Base-by-base conservation (phyloP, 2,888 invertebrate species). In the Mythimna ferrago region DNA sequence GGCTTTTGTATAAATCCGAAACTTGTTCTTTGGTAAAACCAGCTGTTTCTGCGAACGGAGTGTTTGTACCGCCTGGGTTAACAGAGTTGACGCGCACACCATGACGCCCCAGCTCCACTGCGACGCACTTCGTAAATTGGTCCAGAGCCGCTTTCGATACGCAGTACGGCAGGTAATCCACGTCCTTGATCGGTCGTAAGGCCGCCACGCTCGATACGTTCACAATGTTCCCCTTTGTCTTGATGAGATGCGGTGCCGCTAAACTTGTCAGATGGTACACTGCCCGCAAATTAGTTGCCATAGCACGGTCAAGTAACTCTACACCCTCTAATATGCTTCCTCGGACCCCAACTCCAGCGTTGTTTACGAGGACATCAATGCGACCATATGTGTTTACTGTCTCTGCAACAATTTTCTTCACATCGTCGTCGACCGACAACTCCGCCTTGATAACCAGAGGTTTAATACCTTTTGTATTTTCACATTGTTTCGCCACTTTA, bases 171-270 rank as follows among this genome's bases (percentile, higher is more conserved):
- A 99, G 92, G 26, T 98, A 97, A 72, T 98, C 97, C 5, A 99
- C 97, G 77, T 92, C 94, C 83, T 89, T 93, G 68, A 95, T 93
- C 19, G 94, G 87, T 96, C 97, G 91, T 93, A 97, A 87, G 32
- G 99, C 99, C 87, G 98, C 98, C 6, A 99, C 98, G 92, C 99
- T 99, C 21, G 99, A 99, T 0, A 99, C 98, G 92, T 99, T 99
- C 0, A 99, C 98, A 83, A 99, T 97, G 85, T 97, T 98, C 35
- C 99, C 99, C 92, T 98, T 98, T 0, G 97, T 97, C 92, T 97
- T 96, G 19, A 98, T 97, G 51, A 99, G 96, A 94, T 99, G 97
- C 4, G 99, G 99, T 0, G 98, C 97, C 65, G 98, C 98, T 79
- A 99, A 91, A 96, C 98, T 98, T 1, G 98, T 99, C 81, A 99